These are phyloP conservation scores for Eufriesea mexicana DNA, from an alignment of 1,140 invertebrate genomes.

Conservation along the genomic window DNA sequence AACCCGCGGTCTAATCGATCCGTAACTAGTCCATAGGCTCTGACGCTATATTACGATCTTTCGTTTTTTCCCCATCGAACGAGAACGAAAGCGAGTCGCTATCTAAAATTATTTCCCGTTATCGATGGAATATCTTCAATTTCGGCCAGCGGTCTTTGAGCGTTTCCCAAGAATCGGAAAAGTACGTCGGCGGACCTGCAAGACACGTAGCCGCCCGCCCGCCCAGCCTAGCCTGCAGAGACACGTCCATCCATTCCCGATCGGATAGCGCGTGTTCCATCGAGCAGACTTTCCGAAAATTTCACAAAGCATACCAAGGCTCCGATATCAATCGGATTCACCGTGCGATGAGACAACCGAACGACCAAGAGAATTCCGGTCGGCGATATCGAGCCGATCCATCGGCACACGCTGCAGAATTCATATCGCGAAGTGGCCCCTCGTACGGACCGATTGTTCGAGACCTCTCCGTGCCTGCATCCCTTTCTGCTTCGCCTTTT, in stretches of 20 bases:
- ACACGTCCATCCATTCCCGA: slow-evolving; percentile 29
- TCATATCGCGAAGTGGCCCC: slow-evolving; percentile 64
- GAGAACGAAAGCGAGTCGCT: too few relatives aligned
- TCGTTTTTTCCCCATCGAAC: background rate
- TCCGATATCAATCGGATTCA: slow-evolving; percentile 67
- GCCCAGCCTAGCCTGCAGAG: background rate
- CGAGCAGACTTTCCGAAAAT: slow-evolving; percentile 38
- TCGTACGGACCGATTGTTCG: slow-evolving; percentile 44
- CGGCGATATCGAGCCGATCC: slow-evolving; percentile 58
- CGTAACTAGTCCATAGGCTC: background rate
- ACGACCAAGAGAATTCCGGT: slow-evolving; percentile 25
- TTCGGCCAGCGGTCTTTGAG: too few relatives aligned
- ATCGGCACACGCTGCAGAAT: slow-evolving; percentile 70
- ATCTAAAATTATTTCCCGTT: background rate
- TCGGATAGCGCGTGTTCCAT: slow-evolving; percentile 29
- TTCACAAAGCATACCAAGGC: slow-evolving; percentile 36
- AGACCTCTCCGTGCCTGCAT: slow-evolving; percentile 19
- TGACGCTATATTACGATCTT: slow-evolving; percentile 1
- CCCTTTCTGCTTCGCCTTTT: background rate
- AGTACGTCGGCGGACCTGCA: background rate
- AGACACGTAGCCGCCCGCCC: slow-evolving; percentile 34
- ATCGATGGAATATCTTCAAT: background rate
- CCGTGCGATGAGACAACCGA: slow-evolving; percentile 59
- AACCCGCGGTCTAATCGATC: background rate
- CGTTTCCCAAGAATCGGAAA: background rate